phyloP scores from a whole-genome alignment of 1,140 invertebrate species.

The Caerostris extrusa region DNA sequence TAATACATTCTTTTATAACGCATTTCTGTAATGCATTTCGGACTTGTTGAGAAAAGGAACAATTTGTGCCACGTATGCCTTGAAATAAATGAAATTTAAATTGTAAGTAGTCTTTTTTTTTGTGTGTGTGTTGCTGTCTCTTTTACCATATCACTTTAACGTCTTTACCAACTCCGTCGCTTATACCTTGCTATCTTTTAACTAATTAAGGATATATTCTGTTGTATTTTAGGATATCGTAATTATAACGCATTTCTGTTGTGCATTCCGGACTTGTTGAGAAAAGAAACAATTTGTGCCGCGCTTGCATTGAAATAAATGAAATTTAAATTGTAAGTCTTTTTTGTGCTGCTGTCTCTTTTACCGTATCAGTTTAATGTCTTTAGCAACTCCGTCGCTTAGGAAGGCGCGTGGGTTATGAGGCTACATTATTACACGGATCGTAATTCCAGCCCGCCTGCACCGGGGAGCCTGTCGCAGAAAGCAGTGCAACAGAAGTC shows the following conservation, averaged over 20 bases:
- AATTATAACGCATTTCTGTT: no score
- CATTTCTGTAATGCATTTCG: no score
- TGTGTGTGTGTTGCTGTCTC: not conserved
- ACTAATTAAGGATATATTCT: no score
- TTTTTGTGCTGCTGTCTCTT: not conserved
- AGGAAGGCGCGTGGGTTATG: not conserved
- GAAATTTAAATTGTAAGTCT: not conserved
- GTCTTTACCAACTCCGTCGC: not conserved
- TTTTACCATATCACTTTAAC: not conserved
- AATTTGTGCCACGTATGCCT: no score
- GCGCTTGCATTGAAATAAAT: no score
- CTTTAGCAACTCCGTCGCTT: not conserved
- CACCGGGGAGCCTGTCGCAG: not conserved
- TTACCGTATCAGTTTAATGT: not conserved
- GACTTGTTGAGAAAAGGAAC: no score
- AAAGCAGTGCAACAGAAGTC: not conserved
- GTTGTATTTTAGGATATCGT: no score
- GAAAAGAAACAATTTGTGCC: no score
- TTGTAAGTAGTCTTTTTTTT: not conserved
- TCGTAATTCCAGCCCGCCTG: not conserved
- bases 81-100: not conserved
- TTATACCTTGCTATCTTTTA: not conserved
- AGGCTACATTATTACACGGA: not conserved
- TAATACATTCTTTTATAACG: no score
- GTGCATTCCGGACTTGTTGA: no score